Conservation (phyloP, 2,113 vertebrate species). For the Anthoscopus minutus region DNA sequence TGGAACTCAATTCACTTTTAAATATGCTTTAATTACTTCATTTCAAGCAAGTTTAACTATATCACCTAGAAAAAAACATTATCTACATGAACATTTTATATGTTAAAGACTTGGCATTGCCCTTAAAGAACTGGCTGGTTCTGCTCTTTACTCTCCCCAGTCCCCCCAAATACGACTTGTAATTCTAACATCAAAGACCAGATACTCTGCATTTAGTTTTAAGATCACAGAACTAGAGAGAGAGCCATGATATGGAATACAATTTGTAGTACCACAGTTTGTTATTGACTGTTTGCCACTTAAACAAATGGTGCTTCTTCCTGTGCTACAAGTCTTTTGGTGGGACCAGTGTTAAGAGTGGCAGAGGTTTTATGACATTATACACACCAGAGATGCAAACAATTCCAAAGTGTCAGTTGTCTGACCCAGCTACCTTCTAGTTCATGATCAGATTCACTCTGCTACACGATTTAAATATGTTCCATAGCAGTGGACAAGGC, state of each 20-base stretch:
- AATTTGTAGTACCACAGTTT: neutral
- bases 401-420: neutral
- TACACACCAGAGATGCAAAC: neutral
- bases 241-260: neutral
- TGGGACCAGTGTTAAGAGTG: accelerated
- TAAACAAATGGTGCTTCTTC: neutral
- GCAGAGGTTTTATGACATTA: neutral
- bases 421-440: neutral
- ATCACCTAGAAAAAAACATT: neutral
- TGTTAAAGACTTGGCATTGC: neutral
- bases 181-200: neutral
- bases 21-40: neutral
- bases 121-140: neutral
- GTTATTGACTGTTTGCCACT: neutral
- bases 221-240: neutral
- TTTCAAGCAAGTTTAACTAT: neutral
- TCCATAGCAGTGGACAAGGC: neutral
- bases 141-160: neutral
- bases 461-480: neutral
- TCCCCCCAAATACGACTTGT: neutral
- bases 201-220: neutral
- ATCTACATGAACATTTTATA: neutral
- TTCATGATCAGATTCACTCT: neutral
- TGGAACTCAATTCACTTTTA: neutral
- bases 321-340: neutral